Evolutionary conservation across 2,113 vertebrate genomes (phyloP), one percentile per base, ranked within the genome.

Genomic region (Antigone vipio): DNA sequence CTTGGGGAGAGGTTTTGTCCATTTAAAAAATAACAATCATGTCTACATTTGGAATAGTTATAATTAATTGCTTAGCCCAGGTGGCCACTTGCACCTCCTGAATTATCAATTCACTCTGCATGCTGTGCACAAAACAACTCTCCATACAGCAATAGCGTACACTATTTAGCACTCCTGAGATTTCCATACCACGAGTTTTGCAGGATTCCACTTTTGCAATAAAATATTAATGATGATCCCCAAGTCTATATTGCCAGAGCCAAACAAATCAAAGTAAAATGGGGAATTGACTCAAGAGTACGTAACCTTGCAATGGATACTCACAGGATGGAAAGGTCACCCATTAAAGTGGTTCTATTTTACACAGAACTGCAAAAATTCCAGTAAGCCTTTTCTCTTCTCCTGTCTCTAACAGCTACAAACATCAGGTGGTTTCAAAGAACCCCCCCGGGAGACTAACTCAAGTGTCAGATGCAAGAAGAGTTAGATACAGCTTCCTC

Each of bases 361-460:
- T 82, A 92, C 32, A 77, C 35, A 83, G 52, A 96, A 84, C 56
- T 78, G 45, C 69, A 93, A 55, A 87, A 94, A 89, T 93, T 92
- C 92, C 92, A 82, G 88, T 77, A 95, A 97, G 91, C 56, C n/a
- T 76, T 64, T 77, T 78, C 75, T 96, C 40, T 80, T 56, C 85
- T 91, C 76, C 74, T 66, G 45, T 63, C 88, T 88, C 35, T 52
- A 91, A 93, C 15, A 2, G 60, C 93, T 92, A 50, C 44, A 77
- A 95, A 91, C 60, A 92, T 88, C 95, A 97, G 85, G 67, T 85
- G 85, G 87, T 93, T 96, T 74, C 93, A 92, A 38, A 93, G 75
- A 94, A 84, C 13, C 34, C 77, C 27, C 93, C 34, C 38, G 79
- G 21, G 87, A 89, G 80, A 92, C 45, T 34, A 80, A 92, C 68